Conservation (phyloP, 2,888 invertebrate genomes). For the Ypsolopha scabrella region DNA sequence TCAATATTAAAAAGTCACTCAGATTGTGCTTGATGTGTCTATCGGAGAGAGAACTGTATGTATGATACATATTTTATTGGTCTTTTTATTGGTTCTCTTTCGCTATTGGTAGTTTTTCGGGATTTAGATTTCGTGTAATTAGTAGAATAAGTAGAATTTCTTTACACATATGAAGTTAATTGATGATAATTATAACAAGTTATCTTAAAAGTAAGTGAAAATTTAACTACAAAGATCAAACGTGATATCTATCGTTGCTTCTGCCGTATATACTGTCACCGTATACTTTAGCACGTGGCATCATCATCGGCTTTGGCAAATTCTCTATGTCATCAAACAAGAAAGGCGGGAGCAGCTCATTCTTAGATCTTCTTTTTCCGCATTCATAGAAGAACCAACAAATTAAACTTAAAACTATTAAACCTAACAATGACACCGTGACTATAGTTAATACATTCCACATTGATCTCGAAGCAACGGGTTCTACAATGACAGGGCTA, state of each 20-base stretch:
- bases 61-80: too few relatives aligned
- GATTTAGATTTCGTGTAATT: too few relatives aligned
- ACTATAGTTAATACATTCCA: conserved; percentile 20
- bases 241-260: background rate
- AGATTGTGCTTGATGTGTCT: too few relatives aligned
- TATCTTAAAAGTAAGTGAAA: background rate
- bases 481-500: background rate
- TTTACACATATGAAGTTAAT: too few relatives aligned
- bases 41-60: too few relatives aligned
- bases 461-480: conserved; percentile 7
- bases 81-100: too few relatives aligned
- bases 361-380: conserved; percentile 13
- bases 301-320: conserved; percentile 18
- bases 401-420: conserved; percentile 13
- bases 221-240: background rate
- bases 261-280: background rate
- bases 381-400: conserved; percentile 15
- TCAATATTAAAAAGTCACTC: too few relatives aligned
- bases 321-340: conserved; percentile 17
- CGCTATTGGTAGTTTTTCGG: too few relatives aligned
- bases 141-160: too few relatives aligned
- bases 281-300: conserved; percentile 22
- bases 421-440: conserved; percentile 13
- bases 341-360: background rate
- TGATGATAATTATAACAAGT: background rate